Evolutionary conservation across 1,140 invertebrate species (phyloP).

Genomic region (Drosophila sp.): DNA sequence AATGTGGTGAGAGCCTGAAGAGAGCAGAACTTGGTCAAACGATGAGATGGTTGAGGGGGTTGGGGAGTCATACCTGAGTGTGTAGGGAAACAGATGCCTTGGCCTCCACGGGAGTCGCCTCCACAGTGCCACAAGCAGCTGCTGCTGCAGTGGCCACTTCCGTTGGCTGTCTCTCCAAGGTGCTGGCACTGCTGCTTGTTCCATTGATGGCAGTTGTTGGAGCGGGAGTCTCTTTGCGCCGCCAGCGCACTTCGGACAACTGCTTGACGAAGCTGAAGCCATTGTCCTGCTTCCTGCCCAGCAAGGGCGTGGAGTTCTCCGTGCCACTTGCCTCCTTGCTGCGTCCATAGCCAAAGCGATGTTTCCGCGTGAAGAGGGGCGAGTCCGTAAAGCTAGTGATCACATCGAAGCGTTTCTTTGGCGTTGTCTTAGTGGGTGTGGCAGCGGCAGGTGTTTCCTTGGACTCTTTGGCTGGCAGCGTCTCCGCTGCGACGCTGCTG

Average conservation of each 20-base stretch:
- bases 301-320: constrained; percentile 68
- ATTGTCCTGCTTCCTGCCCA: constrained; percentile 75
- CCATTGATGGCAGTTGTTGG: constrained; percentile 39
- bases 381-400: constrained; percentile 83
- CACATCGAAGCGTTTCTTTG: constrained; percentile 75
- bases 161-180: constrained; percentile 56
- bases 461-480: constrained; percentile 38
- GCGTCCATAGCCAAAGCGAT: constrained; percentile 76
- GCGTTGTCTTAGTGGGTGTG: constrained; percentile 39
- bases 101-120: constrained; percentile 76
- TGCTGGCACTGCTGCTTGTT: constrained; percentile 46
- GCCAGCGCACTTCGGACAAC: constrained; percentile 74
- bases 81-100: constrained; percentile 83
- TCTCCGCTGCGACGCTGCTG: no score
- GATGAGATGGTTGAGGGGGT: not conserved
- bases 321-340: constrained; percentile 62
- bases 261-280: constrained; percentile 81
- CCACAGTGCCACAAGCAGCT: constrained; percentile 60
- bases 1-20: constrained; percentile 84
- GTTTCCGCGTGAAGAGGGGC: constrained; percentile 82
- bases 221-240: constrained; percentile 51
- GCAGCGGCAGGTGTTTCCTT: not conserved
- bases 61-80: constrained; percentile 76
- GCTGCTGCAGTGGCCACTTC: constrained; percentile 29
- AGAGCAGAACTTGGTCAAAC: no score